Evolutionary conservation across 2,797 vertebrate genomes (phyloP).

Genomic region (Diplodus sargus): DNA sequence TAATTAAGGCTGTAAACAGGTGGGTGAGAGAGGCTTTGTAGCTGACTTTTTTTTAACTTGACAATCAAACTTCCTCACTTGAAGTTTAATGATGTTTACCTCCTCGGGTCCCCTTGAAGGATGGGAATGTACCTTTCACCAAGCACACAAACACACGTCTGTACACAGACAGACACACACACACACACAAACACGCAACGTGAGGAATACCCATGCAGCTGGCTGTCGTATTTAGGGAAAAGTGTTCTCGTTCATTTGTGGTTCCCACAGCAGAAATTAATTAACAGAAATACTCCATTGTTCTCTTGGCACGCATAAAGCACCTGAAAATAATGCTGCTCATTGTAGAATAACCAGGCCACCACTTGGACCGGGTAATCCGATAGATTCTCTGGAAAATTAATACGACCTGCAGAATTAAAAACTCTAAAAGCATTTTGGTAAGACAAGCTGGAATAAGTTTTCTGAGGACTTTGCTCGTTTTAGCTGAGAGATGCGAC

Average conservation of each 20-base stretch:
- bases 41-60: slow-evolving; percentile 64
- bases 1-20: slow-evolving; percentile 83
- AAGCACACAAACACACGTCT: slow-evolving; percentile 20
- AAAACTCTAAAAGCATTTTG: not conserved
- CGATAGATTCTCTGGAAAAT: not conserved
- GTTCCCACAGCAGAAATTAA: slow-evolving; percentile 28
- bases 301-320: not conserved
- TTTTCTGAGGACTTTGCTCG: not conserved
- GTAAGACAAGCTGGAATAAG: not conserved
- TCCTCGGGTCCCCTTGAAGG: slow-evolving; percentile 46
- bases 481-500: not conserved
- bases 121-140: slow-evolving; percentile 46
- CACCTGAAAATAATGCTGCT: slow-evolving; percentile 8
- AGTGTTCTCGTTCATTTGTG: slow-evolving; percentile 8
- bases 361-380: not conserved
- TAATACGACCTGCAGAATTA: not conserved
- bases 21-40: slow-evolving; percentile 72
- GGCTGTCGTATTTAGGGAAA: slow-evolving; percentile 2
- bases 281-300: slow-evolving; percentile 17
- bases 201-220: slow-evolving; percentile 41
- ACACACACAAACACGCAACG: slow-evolving; percentile 3
- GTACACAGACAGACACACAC: slow-evolving; percentile 14
- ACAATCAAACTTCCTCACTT: slow-evolving; percentile 63
- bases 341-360: not conserved
- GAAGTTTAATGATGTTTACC: slow-evolving; percentile 64